Evolutionary conservation across 2,888 invertebrate genomes (phyloP), one percentile per base, ranked within the genome.

Genomic region (Poecilobothrus nobilitatus): DNA sequence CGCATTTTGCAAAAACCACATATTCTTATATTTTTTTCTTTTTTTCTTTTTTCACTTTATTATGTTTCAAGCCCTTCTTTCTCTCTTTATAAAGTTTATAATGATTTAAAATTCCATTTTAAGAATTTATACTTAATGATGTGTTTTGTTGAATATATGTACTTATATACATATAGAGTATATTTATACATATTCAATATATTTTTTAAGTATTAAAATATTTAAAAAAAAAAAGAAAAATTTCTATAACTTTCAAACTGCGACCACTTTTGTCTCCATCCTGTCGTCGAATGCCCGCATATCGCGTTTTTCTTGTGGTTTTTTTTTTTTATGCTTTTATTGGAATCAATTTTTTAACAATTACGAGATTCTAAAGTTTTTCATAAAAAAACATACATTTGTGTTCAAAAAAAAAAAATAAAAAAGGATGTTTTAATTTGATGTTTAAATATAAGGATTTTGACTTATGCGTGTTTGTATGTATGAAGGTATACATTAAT

Each of bases 71-170:
- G 18, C 53, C 53, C 53, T 53, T 8, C 37, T 62, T 33, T 18
- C 33, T 33, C n/a, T 37, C 37, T 15, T 20, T 7, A 18, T 9
- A 20, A 37, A 73, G 70, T 72, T 72, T 74, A 75, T 78, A 78
- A 78, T 78, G 77, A 78, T 81, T 81, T 81, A 80, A 81, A 81
- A 81, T 81, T 81, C 81, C 81, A 81, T 81, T 81, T 81, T 80
- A 80, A 81, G 80, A 81, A 81, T 81, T 81, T 65, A 80, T 81
- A 81, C 80, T 80, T 81, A 81, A 81, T 81, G 81, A 81, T 80
- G 81, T 81, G 81, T 81, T 80, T 81, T 79, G 77, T 78, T 77
- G 76, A 2, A 27, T 27, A 27, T 27, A 27, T 27, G 27, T 27
- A 27, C 27, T 27, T 27, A 27, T 78, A 77, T 78, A 78, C 78